Percentiles rank a stretch among this genome's conserved stretches.
These are phyloP conservation scores for Tadarida brasiliensis DNA, from an alignment of 2,797 vertebrate species.

Conservation along the genomic window DNA sequence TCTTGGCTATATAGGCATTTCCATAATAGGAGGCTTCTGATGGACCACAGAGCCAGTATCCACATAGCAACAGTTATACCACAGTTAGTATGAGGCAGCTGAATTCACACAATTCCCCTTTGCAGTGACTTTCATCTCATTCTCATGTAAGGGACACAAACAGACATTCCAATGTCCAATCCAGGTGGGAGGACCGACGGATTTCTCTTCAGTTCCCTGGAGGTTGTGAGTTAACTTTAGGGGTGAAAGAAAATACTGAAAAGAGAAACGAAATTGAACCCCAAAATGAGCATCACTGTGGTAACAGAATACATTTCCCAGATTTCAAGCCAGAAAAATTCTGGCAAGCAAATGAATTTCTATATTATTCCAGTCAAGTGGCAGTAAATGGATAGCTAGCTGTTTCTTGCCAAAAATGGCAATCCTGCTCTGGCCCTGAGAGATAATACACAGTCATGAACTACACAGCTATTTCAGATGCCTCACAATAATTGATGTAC, in stretches of 20 bases:
- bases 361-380: slow-evolving; percentile 79
- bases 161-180: neutral
- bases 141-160: slow-evolving; percentile 56
- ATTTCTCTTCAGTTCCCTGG: neutral
- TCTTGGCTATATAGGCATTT: neutral
- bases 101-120: neutral
- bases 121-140: neutral
- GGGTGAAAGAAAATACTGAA: neutral
- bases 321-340: slow-evolving; percentile 63
- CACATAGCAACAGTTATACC: neutral
- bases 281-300: slow-evolving; percentile 4
- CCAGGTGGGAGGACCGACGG: neutral
- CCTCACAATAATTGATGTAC: slow-evolving; percentile 69
- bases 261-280: slow-evolving; percentile 31
- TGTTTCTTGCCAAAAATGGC: slow-evolving; percentile 75
- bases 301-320: slow-evolving; percentile 33
- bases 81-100: neutral
- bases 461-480: slow-evolving; percentile 72
- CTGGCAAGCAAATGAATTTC: slow-evolving; percentile 69
- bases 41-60: neutral
- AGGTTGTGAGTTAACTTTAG: neutral
- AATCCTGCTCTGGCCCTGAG: slow-evolving; percentile 77
- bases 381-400: slow-evolving; percentile 67
- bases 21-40: neutral
- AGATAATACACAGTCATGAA: slow-evolving; percentile 80